Evolutionary conservation across 2,797 vertebrate species (phyloP).

Genomic region (Chrysocyon brachyurus): DNA sequence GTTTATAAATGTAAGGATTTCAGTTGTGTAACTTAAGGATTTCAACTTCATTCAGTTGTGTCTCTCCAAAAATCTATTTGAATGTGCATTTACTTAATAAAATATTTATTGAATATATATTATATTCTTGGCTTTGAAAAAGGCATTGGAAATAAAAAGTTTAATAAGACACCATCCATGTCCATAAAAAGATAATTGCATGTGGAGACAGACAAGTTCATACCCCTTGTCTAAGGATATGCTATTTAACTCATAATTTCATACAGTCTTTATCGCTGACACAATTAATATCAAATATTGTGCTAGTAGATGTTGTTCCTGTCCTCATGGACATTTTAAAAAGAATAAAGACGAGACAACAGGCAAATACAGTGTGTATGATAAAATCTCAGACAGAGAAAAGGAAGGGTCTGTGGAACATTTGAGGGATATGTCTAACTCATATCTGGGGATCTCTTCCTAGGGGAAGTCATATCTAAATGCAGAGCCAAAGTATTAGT

Average conservation of each 20-base stretch:
- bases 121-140: neutral
- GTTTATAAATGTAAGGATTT: neutral
- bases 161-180: slow-evolving; percentile 3
- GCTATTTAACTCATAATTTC: neutral
- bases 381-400: neutral
- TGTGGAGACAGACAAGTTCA: neutral
- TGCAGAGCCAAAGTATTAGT: neutral
- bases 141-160: neutral
- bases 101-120: neutral
- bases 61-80: neutral
- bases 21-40: neutral
- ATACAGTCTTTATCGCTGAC: neutral
- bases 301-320: neutral
- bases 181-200: neutral
- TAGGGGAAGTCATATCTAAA: neutral
- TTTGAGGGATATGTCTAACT: neutral
- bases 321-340: neutral
- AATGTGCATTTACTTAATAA: neutral
- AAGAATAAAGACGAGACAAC: neutral
- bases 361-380: neutral
- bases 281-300: neutral
- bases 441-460: neutral
- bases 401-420: neutral
- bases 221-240: neutral
- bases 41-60: neutral